These are phyloP conservation scores for Xestoiulus laeticollis DNA, from an alignment of 2,888 invertebrate genomes.

Conservation along the genomic window DNA sequence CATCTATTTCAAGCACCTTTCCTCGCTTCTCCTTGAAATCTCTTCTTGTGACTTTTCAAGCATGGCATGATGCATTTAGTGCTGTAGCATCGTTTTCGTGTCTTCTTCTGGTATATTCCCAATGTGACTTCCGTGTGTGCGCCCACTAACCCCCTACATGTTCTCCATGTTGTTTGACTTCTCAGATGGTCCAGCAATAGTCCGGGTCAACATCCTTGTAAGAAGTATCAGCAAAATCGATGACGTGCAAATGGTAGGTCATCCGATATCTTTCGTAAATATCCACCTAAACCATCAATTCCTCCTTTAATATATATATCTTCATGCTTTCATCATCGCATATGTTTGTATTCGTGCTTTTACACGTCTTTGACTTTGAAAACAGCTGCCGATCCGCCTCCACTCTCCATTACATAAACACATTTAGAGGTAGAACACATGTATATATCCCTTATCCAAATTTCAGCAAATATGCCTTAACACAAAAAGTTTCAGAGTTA, in stretches of 20 bases:
- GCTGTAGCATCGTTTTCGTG: not conserved
- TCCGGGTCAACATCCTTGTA: conserved; percentile 97
- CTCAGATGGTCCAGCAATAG: conserved; percentile 93
- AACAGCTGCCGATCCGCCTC: conserved; percentile 34
- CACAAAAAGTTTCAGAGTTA: not conserved
- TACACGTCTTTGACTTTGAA: not conserved
- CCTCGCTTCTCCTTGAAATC: not conserved
- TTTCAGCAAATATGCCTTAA: not conserved
- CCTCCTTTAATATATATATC: conserved; percentile 10
- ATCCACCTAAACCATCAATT: not conserved
- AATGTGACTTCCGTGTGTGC: not conserved
- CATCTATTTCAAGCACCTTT: not conserved
- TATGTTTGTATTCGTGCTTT: conserved; percentile 2
- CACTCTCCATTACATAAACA: not conserved
- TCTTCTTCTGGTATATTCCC: not conserved
- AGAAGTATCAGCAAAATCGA: conserved; percentile 98
- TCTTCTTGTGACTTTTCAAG: not conserved
- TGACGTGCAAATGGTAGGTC: conserved; percentile 99
- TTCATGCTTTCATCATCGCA: conserved; percentile 7
- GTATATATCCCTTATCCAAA: not conserved
- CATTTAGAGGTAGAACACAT: not conserved
- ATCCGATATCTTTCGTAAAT: conserved; percentile 35
- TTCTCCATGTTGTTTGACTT: conserved; percentile 48
- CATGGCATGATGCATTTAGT: not conserved
- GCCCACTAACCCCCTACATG: conserved; percentile 44